Evolutionary conservation across 2,113 vertebrate genomes (phyloP), one percentile per base, ranked within the genome.

Genomic region (Leiothrix lutea): DNA sequence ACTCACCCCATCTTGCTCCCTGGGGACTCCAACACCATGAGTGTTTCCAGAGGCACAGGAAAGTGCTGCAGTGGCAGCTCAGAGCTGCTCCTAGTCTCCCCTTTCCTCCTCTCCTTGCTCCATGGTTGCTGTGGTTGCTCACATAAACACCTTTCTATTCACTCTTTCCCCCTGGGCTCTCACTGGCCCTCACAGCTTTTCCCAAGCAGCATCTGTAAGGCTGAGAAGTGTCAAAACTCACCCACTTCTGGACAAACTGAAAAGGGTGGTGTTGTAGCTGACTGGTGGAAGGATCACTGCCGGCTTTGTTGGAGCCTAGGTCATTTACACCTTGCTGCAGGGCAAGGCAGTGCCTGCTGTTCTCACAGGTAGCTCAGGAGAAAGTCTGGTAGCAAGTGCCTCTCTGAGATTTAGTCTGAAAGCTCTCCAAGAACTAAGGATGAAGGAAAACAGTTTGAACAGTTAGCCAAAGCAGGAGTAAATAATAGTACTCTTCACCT

Each of bases 51-150:
- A 57, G 61, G 26, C 21, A 25, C 42, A 26, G 58, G 36, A 22
- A 48, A n/a, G 17, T 58, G 17, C 44, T 50, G 35, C 67, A 80
- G 42, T 72, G 25, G 75, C 50, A 72, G 42, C 22, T 73, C 31
- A 44, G 45, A 28, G 35, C 64, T 65, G 45, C 25, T 86, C 17
- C 58, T 60, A 25, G 14, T 67, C 26, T 72, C 18, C 26, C 1
- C 2, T 65, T 77, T 47, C 54, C 26, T 69, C 23, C 28, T 82
- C 8, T 24, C 19, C 38, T 80, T 4, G 0, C 28, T 77, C 40
- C 60, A n/a, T 16, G 11, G 33, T 45, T 0, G 0, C n/a, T 86
- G 1, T 31, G 45, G 45, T 84, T 2, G 0, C 45, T 80, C 28
- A 25, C 19, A 44, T 38, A 50, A 53, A 86, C 13, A 38, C 35